Evolutionary conservation across 2,113 vertebrate species (phyloP).

Genomic region (Ptilonorhynchus violaceus): DNA sequence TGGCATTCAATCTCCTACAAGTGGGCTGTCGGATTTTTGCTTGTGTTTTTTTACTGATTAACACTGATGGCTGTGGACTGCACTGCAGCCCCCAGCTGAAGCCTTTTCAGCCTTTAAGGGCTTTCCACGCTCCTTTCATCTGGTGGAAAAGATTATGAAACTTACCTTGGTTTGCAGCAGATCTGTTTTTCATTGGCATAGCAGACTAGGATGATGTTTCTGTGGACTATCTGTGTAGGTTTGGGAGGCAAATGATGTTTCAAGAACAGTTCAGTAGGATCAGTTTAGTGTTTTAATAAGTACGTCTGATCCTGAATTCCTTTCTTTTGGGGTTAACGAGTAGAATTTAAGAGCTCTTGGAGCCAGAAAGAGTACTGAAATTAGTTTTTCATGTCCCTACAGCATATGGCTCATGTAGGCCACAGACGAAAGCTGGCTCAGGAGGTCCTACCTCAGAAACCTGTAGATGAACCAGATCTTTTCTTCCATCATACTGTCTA

Average conservation of each 20-base stretch:
- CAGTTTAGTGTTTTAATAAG: background rate
- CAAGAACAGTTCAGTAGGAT: background rate
- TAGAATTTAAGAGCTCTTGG: background rate
- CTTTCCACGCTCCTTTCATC: background rate
- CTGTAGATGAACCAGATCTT: background rate
- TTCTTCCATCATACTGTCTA: background rate
- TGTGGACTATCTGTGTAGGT: background rate
- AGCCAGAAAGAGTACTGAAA: background rate
- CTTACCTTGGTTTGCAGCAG: background rate
- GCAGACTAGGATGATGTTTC: background rate
- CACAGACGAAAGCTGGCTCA: rapidly evolving
- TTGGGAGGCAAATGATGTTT: background rate
- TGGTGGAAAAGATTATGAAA: background rate
- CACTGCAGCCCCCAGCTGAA: background rate
- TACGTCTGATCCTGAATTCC: background rate
- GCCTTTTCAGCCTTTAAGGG: background rate
- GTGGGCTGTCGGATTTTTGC: rapidly evolving
- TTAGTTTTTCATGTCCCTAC: background rate
- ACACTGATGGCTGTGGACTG: background rate
- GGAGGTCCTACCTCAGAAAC: background rate
- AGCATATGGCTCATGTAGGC: background rate
- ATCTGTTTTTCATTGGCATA: background rate
- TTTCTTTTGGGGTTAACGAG: background rate
- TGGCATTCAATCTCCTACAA: background rate
- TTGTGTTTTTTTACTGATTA: background rate